These are phyloP conservation scores for Hyles euphorbiae DNA, from an alignment of 1,140 invertebrate genomes.

Conservation along the genomic window DNA sequence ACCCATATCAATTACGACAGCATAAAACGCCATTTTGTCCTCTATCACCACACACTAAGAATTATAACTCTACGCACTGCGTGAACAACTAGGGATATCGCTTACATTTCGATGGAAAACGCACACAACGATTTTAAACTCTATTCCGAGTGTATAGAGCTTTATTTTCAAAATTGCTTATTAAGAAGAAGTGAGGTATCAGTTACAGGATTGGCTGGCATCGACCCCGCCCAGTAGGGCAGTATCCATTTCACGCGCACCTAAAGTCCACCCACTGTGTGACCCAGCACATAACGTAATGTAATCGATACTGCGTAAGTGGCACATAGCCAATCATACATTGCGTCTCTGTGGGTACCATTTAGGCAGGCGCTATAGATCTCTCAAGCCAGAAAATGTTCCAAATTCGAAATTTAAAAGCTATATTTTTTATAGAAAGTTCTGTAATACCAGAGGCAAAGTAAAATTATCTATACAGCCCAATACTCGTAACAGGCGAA, in stretches of 20 bases:
- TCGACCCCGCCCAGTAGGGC: slow-evolving; percentile 54
- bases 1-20: slow-evolving; percentile 57
- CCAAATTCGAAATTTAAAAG: slow-evolving; percentile 13
- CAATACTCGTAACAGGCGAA: too few species aligned
- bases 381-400: slow-evolving; percentile 10
- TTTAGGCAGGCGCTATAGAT: slow-evolving; percentile 6
- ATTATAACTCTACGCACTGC: slow-evolving; percentile 15
- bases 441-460: too few species aligned
- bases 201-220: slow-evolving; percentile 68
- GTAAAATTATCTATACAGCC: too few species aligned
- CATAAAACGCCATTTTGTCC: slow-evolving; percentile 17
- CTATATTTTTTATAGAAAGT: neutral
- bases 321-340: slow-evolving; percentile 26
- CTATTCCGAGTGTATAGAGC: slow-evolving; percentile 21
- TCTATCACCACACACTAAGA: slow-evolving; percentile 23
- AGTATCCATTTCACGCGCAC: slow-evolving; percentile 48
- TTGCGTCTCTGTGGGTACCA: slow-evolving; percentile 1
- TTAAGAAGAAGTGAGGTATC: slow-evolving; percentile 63
- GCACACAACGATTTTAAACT: slow-evolving; percentile 25
- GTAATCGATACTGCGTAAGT: slow-evolving; percentile 27
- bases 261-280: slow-evolving; percentile 44
- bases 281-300: slow-evolving; percentile 23
- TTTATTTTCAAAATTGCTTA: slow-evolving; percentile 20
- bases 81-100: slow-evolving; percentile 60
- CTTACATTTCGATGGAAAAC: slow-evolving; percentile 41